A percentile compares a stretch with the other conserved stretches of the same genome.
phyloP scores from a whole-genome alignment of 2,113 vertebrate genomes.

The Lutjanus erythropterus region DNA sequence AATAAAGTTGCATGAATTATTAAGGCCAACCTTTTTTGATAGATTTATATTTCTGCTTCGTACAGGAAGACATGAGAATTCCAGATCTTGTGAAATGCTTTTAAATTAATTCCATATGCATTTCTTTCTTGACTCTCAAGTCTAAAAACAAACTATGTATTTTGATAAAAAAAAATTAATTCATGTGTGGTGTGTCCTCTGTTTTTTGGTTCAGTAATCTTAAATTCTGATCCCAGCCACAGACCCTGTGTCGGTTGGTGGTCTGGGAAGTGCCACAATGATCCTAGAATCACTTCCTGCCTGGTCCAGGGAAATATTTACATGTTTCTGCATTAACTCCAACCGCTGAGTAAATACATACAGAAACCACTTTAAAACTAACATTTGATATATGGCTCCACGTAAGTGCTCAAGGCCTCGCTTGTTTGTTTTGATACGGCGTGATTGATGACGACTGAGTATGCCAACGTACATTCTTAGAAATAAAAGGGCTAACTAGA shows the following conservation, averaged over 20 bases:
- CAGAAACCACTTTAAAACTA: constrained; percentile 29
- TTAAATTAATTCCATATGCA: background rate
- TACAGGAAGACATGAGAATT: background rate
- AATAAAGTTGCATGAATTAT: too few relatives aligned
- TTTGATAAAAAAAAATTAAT: background rate
- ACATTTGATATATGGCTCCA: constrained; percentile 32
- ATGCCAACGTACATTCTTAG: background rate
- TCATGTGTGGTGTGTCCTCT: background rate
- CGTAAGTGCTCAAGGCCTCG: constrained; percentile 21
- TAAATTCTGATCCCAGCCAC: background rate
- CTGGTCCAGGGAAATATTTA: constrained; percentile 50
- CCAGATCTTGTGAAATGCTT: background rate
- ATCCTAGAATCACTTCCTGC: constrained; percentile 13
- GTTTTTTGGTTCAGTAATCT: background rate
- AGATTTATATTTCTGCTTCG: background rate
- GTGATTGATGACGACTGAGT: constrained; percentile 15
- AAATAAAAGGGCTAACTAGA: too few relatives aligned
- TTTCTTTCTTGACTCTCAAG: background rate
- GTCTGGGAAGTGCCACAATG: constrained; percentile 37
- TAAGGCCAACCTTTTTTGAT: background rate
- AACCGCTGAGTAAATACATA: constrained; percentile 49
- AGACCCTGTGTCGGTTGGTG: constrained; percentile 22
- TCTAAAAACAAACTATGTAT: background rate
- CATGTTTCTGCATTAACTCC: constrained; percentile 35
- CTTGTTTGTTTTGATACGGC: constrained; percentile 37